Base-by-base conservation (phyloP, 2,888 invertebrate species). In the Meloe dianella region DNA sequence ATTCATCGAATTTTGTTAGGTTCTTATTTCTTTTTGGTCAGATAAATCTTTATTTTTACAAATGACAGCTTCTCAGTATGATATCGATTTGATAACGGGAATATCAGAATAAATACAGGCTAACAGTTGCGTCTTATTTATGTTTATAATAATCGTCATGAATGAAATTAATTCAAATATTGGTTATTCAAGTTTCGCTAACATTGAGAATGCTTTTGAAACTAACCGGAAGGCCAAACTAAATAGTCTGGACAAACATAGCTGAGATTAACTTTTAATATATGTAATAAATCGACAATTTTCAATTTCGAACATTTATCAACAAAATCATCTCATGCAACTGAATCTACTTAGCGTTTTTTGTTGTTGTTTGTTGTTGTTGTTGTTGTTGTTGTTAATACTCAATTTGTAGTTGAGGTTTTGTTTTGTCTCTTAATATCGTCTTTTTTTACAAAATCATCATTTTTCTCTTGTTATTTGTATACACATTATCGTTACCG, bases 201-300 rank as follows among this genome's bases (percentile, higher is more conserved):
- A 22, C 3, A 24, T 51, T 12, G 0, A 10, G 6, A 12, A 22
- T 3, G 6, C 12, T 14, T 27, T 27, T 54, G 14, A n/a, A 24
- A 54, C 27, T 54, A 0, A n/a, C 27, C 27, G 24, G 12, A 54
- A 24, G 54, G 54, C 12, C 2, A 24, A 24, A 12, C 24, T 3
- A 10, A 51, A 22, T 6, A 22, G n/a, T 54, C 24, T 54, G 24
- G 54, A 54, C 27, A 27, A 54, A 54, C 7, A n/a, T 27, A 54
- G 14, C 24, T 54, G 24, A 54, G 24, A 24, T 1, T 2, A 27
- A 27, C 14, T 54, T 54, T 1, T 6, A 54, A 12, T 27, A n/a
- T 54, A 14, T 54, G 14, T 27, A 54, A 27, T 54, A n/a, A 27
- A 54, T 54, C 27, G 24, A 54, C 24, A 54, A 54, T 54, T 54